Evolutionary conservation across 2,888 invertebrate genomes (phyloP).

Genomic region (Drosophila borborema): DNA sequence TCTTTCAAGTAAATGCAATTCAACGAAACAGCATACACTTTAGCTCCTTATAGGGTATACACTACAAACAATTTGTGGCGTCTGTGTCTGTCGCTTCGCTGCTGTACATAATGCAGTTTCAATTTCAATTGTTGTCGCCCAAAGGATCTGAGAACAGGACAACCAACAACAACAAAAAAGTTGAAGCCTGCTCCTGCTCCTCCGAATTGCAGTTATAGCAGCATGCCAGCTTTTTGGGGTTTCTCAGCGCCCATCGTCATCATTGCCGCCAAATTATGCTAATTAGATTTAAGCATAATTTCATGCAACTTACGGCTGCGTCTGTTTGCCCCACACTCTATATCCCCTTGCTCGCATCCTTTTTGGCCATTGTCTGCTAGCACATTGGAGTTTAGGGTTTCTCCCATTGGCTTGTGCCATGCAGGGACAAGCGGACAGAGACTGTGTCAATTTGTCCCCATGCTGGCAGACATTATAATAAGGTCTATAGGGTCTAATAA

Average conservation of each 20-base stretch:
- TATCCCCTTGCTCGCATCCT: slow-evolving; percentile 33
- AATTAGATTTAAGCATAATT: slow-evolving; percentile 82
- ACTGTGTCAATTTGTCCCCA: slow-evolving; percentile 58
- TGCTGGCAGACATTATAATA: slow-evolving; percentile 33
- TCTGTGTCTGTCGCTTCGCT: slow-evolving; percentile 36
- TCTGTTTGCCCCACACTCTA: slow-evolving; percentile 33
- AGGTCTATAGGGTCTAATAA: slow-evolving; percentile 25
- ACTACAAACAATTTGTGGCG: slow-evolving; percentile 52
- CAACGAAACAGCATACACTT: background rate
- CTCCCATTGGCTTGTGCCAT: slow-evolving; percentile 26
- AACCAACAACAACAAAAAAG: slow-evolving; percentile 9
- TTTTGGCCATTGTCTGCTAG: slow-evolving; percentile 26
- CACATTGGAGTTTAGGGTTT: slow-evolving; percentile 24
- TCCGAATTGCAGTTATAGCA: slow-evolving; percentile 10
- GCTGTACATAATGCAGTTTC: slow-evolving; percentile 78
- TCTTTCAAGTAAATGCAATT: background rate
- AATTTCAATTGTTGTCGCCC: slow-evolving; percentile 76
- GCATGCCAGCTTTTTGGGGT: slow-evolving; percentile 17
- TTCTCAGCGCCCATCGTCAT: slow-evolving; percentile 47
- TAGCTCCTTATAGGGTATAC: slow-evolving; percentile 21
- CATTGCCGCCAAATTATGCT: slow-evolving; percentile 79
- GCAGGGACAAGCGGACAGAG: background rate
- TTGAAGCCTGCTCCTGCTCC: background rate
- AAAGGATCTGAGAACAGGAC: slow-evolving; percentile 46
- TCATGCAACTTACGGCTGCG: slow-evolving; percentile 74